Evolutionary conservation across 30 jellyfish, hydroid and myxozoan species (phyloP).

Genomic region (Cassiopea xamachana): DNA sequence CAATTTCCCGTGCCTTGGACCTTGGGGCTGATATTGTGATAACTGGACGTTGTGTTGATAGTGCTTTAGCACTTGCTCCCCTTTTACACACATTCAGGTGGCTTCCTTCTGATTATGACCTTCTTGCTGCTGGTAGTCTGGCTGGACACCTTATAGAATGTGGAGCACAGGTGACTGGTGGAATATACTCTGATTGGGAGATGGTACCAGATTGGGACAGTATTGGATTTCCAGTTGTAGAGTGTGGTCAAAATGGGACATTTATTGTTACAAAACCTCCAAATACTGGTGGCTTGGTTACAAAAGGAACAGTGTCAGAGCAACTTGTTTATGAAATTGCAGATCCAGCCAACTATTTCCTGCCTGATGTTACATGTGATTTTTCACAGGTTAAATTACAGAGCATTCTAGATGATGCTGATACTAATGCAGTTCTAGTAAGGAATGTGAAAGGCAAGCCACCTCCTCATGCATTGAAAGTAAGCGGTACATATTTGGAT

Average conservation of each 20-base stretch:
- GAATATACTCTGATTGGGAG: slow-evolving; percentile 94
- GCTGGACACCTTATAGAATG: slow-evolving; percentile 95
- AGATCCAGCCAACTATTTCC: slow-evolving; percentile 83
- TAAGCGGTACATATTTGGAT: slow-evolving; percentile 91
- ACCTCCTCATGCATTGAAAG: slow-evolving; percentile 77
- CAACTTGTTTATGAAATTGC: slow-evolving; percentile 95
- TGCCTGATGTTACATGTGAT: slow-evolving; percentile 90
- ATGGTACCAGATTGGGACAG: slow-evolving; percentile 91
- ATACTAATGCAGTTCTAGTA: slow-evolving; percentile 72
- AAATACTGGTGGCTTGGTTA: slow-evolving; percentile 85
- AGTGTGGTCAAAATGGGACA: slow-evolving; percentile 80
- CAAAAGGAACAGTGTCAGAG: slow-evolving; percentile 84
- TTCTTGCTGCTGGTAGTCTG: slow-evolving; percentile 85
- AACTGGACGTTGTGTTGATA: slow-evolving; percentile 93
- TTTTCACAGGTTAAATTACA: slow-evolving; percentile 66
- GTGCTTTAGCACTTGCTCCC: slow-evolving; percentile 94
- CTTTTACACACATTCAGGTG: slow-evolving; percentile 79
- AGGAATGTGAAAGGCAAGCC: slow-evolving; percentile 73
- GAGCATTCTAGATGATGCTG: slow-evolving; percentile 47
- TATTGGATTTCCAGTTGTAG: slow-evolving; percentile 91
- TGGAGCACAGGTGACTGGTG: slow-evolving; percentile 96
- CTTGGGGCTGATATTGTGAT: slow-evolving; percentile 93
- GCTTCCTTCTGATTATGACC: slow-evolving; percentile 74
- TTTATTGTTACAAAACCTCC: slow-evolving; percentile 92
- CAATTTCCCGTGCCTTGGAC: slow-evolving; percentile 86